phyloP scores from a whole-genome alignment of 2,797 vertebrate genomes.

The Lagorchestes hirsutus region DNA sequence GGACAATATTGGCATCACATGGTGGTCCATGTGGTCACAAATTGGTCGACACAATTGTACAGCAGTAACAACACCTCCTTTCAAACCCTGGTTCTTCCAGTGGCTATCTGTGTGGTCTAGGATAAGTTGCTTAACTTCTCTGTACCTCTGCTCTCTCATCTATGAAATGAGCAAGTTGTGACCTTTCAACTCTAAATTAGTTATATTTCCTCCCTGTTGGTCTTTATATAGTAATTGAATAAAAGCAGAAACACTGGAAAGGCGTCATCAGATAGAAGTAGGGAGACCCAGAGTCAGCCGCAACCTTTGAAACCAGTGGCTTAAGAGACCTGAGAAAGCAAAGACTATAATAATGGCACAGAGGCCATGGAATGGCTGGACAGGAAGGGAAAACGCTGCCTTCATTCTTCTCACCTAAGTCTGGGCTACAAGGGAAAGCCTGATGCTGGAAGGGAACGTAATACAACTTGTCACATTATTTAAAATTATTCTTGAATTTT shows the following conservation, averaged over 20 bases:
- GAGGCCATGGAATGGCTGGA: neutral
- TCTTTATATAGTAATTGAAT: neutral
- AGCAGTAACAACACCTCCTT: neutral
- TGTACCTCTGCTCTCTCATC: neutral
- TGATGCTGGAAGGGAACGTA: constrained; percentile 5
- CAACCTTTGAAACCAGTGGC: neutral
- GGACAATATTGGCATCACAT: neutral
- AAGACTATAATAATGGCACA: neutral
- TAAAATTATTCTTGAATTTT: constrained; percentile 21
- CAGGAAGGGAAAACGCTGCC: constrained; percentile 33
- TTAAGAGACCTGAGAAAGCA: neutral
- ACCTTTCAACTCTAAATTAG: neutral
- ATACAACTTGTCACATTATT: constrained; percentile 14
- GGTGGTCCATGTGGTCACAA: neutral
- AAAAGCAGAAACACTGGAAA: neutral
- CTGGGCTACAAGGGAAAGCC: neutral
- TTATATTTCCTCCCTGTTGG: neutral
- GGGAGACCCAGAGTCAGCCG: neutral
- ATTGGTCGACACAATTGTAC: neutral
- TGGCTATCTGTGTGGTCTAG: neutral
- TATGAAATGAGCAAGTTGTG: neutral
- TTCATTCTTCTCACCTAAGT: constrained; percentile 37
- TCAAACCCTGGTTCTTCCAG: neutral
- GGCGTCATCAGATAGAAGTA: neutral
- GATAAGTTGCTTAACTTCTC: neutral